phyloP scores from a whole-genome alignment of 2,113 vertebrate species.

The Bos javanicus region DNA sequence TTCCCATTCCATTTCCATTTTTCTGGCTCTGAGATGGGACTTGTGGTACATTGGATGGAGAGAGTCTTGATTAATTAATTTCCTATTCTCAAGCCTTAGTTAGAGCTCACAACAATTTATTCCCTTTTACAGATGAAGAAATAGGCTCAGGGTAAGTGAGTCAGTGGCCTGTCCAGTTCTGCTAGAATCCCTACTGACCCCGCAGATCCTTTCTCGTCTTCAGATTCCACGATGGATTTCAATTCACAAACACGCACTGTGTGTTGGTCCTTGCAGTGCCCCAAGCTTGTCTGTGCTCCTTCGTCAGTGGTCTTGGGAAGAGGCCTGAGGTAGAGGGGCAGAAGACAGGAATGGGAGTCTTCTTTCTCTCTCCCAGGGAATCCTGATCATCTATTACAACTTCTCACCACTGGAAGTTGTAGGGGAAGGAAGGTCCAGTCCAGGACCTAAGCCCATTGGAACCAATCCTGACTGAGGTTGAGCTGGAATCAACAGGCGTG shows the following conservation, averaged over 20 bases:
- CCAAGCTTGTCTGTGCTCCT: background rate
- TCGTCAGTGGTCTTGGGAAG: background rate
- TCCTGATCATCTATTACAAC: background rate
- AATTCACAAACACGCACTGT: accelerated
- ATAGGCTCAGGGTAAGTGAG: background rate
- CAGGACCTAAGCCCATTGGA: background rate
- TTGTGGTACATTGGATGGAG: background rate
- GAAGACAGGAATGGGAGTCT: background rate
- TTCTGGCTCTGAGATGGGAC: background rate
- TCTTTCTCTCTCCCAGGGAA: background rate
- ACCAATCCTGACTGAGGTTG: background rate
- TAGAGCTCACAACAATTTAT: background rate
- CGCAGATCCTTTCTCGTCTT: background rate
- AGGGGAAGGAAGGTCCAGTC: background rate
- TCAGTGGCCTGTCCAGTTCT: background rate
- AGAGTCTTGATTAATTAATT: background rate
- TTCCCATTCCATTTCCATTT: background rate
- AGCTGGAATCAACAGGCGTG: background rate
- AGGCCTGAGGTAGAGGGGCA: background rate
- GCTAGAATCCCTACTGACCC: background rate
- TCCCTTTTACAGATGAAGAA: background rate
- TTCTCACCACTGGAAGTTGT: background rate
- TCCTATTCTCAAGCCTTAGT: background rate
- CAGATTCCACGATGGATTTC: background rate
- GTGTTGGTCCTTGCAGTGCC: background rate